Conservation (phyloP, 2,888 invertebrate genomes). For the Hoplodrina blanda region DNA sequence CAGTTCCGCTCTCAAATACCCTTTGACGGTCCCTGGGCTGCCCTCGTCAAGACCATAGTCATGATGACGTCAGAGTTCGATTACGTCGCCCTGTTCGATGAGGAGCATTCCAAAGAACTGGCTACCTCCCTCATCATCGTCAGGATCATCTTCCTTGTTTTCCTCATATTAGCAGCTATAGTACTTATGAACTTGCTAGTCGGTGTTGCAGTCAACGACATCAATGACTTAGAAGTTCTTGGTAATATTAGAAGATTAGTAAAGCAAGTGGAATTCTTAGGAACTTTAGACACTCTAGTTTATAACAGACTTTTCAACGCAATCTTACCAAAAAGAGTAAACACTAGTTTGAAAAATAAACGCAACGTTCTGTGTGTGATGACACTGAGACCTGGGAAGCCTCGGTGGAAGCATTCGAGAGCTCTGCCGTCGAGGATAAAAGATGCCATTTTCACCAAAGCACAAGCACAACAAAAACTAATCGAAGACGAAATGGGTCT, state of each 20-base stretch:
- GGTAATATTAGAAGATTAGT: constrained; percentile 89
- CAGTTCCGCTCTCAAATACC: constrained; percentile 88
- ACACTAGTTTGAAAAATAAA: constrained; percentile 79
- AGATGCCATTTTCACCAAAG: constrained; percentile 84
- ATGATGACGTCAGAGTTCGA: constrained; percentile 92
- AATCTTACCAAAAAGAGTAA: constrained; percentile 78
- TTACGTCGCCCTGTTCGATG: constrained; percentile 86
- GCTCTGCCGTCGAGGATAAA: constrained; percentile 80
- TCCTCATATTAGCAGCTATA: constrained; percentile 89
- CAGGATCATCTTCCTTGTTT: constrained; percentile 88
- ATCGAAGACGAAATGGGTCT: constrained; percentile 79
- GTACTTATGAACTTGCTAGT: constrained; percentile 91
- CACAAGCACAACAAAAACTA: constrained; percentile 81
- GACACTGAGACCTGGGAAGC: constrained; percentile 83
- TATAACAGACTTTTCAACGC: constrained; percentile 83
- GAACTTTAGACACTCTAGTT: constrained; percentile 87
- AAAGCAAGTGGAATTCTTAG: constrained; percentile 90
- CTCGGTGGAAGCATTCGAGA: constrained; percentile 75
- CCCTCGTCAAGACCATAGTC: constrained; percentile 90
- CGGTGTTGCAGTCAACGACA: constrained; percentile 91
- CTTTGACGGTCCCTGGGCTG: constrained; percentile 88
- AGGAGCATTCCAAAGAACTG: constrained; percentile 80
- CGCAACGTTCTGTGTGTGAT: constrained; percentile 79
- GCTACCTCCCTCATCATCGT: constrained; percentile 84
- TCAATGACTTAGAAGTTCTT: constrained; percentile 89